Conservation (phyloP, 2,113 vertebrate genomes). For the Brachionichthys hirsutus region DNA sequence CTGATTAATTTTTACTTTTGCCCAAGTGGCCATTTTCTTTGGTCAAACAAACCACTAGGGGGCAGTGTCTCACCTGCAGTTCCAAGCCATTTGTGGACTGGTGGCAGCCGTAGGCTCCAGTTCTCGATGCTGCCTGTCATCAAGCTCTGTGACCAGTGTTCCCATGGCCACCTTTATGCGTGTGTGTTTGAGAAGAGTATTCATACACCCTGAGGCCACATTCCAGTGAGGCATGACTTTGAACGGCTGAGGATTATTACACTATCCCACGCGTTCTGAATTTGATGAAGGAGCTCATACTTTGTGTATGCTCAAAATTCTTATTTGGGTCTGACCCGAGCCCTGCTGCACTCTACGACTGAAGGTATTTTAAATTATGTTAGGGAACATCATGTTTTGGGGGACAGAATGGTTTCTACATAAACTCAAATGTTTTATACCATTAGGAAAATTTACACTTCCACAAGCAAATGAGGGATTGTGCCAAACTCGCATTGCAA, state of each 20-base stretch:
- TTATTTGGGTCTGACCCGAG: constrained; percentile 25
- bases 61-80: constrained; percentile 65
- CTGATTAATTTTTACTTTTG: constrained; percentile 14
- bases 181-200: constrained; percentile 37
- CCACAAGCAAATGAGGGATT: neutral
- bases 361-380: neutral
- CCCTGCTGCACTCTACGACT: constrained; percentile 4
- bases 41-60: constrained; percentile 60
- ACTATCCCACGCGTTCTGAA: too few species aligned
- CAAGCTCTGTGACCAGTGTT: constrained; percentile 43
- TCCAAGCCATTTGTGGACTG: constrained; percentile 16
- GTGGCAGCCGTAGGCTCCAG: constrained; percentile 27
- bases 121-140: constrained; percentile 1
- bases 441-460: neutral
- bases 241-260: constrained; percentile 17
- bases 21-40: constrained; percentile 9
- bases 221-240: constrained; percentile 43
- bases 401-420: neutral
- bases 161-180: constrained; percentile 21
- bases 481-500: constrained; percentile 11
- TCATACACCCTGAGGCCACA: constrained; percentile 33
- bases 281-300: neutral
- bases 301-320: neutral
- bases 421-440: constrained; percentile 1
- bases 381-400: neutral